Conservation (phyloP, 35 echinoderm and acorn worm genomes). For the Acanthaster planci region DNA sequence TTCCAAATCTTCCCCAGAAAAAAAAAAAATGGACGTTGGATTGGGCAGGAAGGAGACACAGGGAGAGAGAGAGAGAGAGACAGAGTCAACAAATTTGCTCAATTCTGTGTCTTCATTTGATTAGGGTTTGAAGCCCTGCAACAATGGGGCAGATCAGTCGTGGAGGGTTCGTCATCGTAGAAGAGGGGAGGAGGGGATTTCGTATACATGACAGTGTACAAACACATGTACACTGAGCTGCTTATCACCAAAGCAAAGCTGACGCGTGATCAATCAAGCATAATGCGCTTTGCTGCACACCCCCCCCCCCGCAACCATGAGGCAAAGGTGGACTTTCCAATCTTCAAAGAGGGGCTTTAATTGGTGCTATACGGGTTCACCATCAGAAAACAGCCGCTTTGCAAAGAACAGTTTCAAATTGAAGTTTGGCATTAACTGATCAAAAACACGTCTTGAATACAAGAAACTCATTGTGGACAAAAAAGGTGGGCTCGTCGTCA, state of each 20-base stretch:
- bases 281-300: neutral
- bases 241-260: neutral
- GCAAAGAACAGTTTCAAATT: no score
- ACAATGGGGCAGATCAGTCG: conserved; percentile 9
- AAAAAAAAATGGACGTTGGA: no score
- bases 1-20: no score
- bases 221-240: conserved; percentile 28
- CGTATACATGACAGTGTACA: neutral
- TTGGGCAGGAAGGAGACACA: neutral
- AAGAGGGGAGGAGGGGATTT: neutral
- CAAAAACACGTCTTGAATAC: no score
- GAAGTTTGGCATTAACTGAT: no score
- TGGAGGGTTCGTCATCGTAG: conserved; percentile 1
- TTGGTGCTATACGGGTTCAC: neutral
- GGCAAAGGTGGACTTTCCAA: neutral
- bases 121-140: conserved; percentile 1
- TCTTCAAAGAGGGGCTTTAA: neutral
- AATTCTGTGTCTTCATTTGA: conserved; percentile 28
- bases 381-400: no score
- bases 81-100: conserved; percentile 26
- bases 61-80: neutral
- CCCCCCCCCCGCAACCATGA: neutral
- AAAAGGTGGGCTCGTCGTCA: no score
- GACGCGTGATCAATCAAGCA: conserved; percentile 14
- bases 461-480: no score